Conservation (phyloP, 2,797 vertebrate species). For the Orientallactaga sibirica region DNA sequence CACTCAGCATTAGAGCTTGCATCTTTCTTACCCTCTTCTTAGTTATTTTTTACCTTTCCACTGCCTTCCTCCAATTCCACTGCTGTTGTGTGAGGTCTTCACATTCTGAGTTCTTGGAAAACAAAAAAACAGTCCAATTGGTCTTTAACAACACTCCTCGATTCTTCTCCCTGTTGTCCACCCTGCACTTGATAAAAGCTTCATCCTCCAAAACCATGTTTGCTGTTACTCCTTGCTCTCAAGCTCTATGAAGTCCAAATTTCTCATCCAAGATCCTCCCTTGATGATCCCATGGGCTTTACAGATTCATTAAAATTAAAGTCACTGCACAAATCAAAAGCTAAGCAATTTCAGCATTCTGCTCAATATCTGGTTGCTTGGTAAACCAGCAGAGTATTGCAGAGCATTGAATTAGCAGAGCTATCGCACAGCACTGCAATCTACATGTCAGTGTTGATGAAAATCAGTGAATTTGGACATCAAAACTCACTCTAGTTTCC, state of each 20-base stretch:
- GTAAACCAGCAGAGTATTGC: neutral
- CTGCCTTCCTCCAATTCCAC: neutral
- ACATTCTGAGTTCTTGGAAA: neutral
- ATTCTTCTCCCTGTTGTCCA: neutral
- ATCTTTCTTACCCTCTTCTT: neutral
- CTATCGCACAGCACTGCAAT: neutral
- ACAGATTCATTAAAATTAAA: slow-evolving; percentile 35
- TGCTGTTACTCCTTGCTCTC: neutral
- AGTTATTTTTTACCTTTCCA: neutral
- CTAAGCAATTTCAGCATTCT: slow-evolving; percentile 30
- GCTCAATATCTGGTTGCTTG: neutral
- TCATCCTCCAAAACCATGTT: neutral
- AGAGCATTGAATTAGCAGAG: no score
- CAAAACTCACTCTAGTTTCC: slow-evolving; percentile 37
- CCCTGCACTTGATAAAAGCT: neutral
- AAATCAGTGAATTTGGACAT: slow-evolving; percentile 23
- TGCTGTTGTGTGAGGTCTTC: neutral
- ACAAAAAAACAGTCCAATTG: neutral
- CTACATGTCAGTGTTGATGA: neutral
- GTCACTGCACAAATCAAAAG: neutral
- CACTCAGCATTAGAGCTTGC: neutral
- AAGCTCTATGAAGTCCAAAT: neutral
- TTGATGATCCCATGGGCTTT: neutral
- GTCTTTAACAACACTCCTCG: neutral
- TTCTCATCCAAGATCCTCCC: neutral